Base-by-base conservation (phyloP, 2,888 invertebrate species). In the Schizotus pectinicornis region DNA sequence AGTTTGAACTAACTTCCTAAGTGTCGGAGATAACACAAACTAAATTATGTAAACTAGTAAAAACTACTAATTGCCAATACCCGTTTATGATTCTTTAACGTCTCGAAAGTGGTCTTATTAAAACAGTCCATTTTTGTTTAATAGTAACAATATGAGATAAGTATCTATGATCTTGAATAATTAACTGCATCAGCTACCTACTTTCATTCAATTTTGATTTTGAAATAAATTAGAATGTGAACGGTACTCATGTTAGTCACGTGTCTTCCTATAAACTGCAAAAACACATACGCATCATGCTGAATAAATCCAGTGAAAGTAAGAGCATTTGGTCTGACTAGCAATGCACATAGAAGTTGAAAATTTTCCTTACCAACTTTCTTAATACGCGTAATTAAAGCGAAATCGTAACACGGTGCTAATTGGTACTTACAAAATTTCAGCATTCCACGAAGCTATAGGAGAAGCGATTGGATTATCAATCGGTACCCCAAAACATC, bases 401-500 rank as follows among this genome's bases (percentile, higher is more conserved):
- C 55, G 55, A 55, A 54, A 49, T 45, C 33, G 8, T 53, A 33
- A 12, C 12, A 11, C 5, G 11, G 39, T 6, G 30, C 5, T 42
- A 50, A 52, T 59, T 61, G 13, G 31, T 1, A 30, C 1, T 22
- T 8, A 39, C 30, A 9, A 34, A 39, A 67, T 74, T 72, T 2
- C 81, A 88, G 95, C 94, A 66, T 95, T 96, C 76, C 95, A 96
- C 76, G 95, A 96, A 79, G 95, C 95, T 0, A 86, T 95, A 9
- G 95, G 95, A 0, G 95, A 96, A 79, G 90, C 94, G 0, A 86
- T 96, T 22, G 90, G 92, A 0, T 82, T 96, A 0, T 94, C 94
- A 0, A 89, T 94, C 0, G 86, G 90, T 0, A 93, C 94, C 0
- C 93, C 95, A 0, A 86, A 86, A 56, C 95, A 96, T 77, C 84